A percentile compares a stretch with the other conserved stretches of the same genome.
phyloP scores from a whole-genome alignment of 2,888 invertebrate species.

The Amphipyra berbera region DNA sequence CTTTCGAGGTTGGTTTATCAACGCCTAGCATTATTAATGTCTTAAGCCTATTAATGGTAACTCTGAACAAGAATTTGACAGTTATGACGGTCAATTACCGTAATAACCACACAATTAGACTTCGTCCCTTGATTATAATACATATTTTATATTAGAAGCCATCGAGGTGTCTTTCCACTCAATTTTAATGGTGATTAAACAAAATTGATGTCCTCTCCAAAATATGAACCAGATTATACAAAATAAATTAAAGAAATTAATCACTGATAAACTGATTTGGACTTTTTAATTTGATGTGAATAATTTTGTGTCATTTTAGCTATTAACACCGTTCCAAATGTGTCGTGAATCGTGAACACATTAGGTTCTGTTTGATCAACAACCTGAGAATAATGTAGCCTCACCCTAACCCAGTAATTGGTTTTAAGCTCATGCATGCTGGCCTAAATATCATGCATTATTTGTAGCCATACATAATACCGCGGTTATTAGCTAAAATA shows the following conservation, averaged over 20 bases:
- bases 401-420: conserved; percentile 53
- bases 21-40: conserved; percentile 35
- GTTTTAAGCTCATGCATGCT: conserved; percentile 43
- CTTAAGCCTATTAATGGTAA: conserved; percentile 31
- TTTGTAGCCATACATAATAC: conserved; percentile 40
- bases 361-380: conserved; percentile 38
- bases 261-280: conserved; percentile 32
- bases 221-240: conserved; percentile 15
- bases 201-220: conserved; percentile 29
- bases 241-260: conserved; percentile 36
- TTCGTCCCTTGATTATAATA: conserved; percentile 16
- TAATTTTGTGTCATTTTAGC: conserved; percentile 24
- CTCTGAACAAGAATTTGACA: conserved; percentile 28
- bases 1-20: conserved; percentile 6
- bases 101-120: conserved; percentile 24
- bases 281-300: conserved; percentile 39
- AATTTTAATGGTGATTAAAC: conserved; percentile 19
- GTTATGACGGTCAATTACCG: conserved; percentile 23
- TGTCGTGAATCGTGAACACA: conserved; percentile 11
- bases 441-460: conserved; percentile 53
- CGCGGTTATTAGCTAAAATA: conserved; percentile 49
- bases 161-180: conserved; percentile 24
- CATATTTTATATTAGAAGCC: conserved; percentile 31
- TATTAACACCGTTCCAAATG: conserved; percentile 36
- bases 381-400: conserved; percentile 41